Percentiles rank a stretch among this genome's conserved stretches.
phyloP scores from a whole-genome alignment of 1,140 invertebrate genomes.

The Drosophila serrata region DNA sequence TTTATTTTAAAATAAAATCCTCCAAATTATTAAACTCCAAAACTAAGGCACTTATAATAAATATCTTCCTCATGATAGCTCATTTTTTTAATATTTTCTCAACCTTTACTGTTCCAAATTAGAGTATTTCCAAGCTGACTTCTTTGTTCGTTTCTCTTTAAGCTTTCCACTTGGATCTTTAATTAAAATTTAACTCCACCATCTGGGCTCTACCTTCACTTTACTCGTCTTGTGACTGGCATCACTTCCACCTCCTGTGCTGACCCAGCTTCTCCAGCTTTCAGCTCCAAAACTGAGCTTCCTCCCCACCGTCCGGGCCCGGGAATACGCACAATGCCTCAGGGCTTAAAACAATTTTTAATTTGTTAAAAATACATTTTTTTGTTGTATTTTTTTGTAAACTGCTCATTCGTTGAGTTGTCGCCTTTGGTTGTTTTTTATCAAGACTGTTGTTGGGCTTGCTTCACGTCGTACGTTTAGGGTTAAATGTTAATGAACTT shows the following conservation, averaged over 20 bases:
- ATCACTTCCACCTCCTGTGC: conserved; percentile 41
- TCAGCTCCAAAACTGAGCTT: background rate
- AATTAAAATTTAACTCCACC: conserved; percentile 72
- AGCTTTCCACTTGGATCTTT: conserved; percentile 44
- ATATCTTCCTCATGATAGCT: background rate
- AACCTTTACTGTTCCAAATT: background rate
- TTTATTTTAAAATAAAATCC: no score
- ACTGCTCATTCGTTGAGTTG: conserved; percentile 33
- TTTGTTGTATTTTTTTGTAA: conserved; percentile 25
- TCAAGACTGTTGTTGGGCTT: conserved; percentile 11
- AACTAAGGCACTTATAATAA: background rate
- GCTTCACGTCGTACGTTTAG: conserved; percentile 48
- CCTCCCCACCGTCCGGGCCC: background rate
- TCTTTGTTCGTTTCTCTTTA: no score
- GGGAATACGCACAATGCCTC: conserved; percentile 28
- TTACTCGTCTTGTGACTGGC: conserved; percentile 3
- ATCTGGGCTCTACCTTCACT: conserved; percentile 25
- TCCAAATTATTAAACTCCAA: no score
- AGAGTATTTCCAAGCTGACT: conserved; percentile 9
- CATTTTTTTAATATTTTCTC: background rate
- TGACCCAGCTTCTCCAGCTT: conserved; percentile 13
- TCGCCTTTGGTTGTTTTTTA: conserved; percentile 49
- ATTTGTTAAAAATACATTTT: conserved; percentile 79
- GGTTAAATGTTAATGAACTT: conserved; percentile 84
- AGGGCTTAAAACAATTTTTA: conserved; percentile 72